Evolutionary conservation across 2,797 vertebrate genomes (phyloP).

Genomic region (Neopelma chrysocephalum): DNA sequence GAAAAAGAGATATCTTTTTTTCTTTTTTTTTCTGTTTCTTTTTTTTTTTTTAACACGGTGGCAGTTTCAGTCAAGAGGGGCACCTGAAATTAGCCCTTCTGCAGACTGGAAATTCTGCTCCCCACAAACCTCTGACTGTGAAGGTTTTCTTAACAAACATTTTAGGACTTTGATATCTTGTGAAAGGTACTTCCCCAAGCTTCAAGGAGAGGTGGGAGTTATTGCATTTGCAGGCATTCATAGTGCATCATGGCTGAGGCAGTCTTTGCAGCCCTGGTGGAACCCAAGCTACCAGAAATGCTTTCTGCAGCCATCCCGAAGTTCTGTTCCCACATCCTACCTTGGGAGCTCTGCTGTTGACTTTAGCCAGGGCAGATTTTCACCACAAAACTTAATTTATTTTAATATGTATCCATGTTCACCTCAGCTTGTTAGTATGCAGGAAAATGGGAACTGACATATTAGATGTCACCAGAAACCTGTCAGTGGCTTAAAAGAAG

Average conservation of each 20-base stretch:
- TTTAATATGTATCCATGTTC: neutral
- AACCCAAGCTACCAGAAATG: neutral
- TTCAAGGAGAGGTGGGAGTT: neutral
- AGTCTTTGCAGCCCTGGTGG: neutral
- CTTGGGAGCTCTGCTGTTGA: neutral
- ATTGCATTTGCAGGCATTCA: neutral
- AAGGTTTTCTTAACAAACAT: neutral
- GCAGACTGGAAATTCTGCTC: neutral
- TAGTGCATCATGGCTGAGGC: neutral
- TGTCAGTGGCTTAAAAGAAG: neutral
- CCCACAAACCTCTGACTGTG: neutral
- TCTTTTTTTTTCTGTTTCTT: neutral
- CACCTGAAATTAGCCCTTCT: neutral
- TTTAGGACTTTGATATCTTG: neutral
- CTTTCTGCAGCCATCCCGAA: neutral
- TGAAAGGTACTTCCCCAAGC: neutral
- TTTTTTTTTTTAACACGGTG: neutral
- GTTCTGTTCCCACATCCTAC: neutral
- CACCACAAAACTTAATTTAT: neutral
- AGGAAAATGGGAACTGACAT: neutral
- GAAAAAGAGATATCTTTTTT: neutral
- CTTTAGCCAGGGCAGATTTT: neutral
- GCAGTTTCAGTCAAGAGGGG: neutral
- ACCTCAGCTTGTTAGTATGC: neutral
- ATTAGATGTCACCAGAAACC: neutral